Conservation (phyloP, 2,113 vertebrate species). For the Corynorhinus townsendii region DNA sequence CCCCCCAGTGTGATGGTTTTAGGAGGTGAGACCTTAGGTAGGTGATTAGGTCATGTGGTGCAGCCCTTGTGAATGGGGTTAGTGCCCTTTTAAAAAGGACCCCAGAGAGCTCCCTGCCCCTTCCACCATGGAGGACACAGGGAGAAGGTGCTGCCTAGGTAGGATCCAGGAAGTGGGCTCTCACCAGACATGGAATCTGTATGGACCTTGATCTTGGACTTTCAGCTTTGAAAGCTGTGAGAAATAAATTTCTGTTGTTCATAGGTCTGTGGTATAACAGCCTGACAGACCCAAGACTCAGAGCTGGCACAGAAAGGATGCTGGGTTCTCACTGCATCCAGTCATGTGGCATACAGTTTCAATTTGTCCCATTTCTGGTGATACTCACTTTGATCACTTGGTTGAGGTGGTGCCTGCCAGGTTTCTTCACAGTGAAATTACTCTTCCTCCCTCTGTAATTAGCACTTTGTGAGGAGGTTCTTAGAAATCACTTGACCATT, state of each 20-base stretch:
- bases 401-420: background rate
- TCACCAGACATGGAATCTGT: no score
- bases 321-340: no score
- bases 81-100: background rate
- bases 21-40: background rate
- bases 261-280: background rate
- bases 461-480: background rate
- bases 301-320: background rate
- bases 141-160: background rate
- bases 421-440: background rate
- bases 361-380: background rate
- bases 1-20: background rate
- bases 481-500: no score
- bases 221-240: background rate
- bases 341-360: background rate
- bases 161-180: background rate
- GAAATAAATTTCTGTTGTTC: background rate
- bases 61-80: background rate
- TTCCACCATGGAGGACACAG: background rate
- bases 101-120: background rate
- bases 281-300: background rate
- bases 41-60: background rate
- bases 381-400: background rate
- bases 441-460: background rate
- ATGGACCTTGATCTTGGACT: background rate